Evolutionary conservation across 2,888 invertebrate species (phyloP), one percentile per base, ranked within the genome.

Genomic region (Acronicta leporina): DNA sequence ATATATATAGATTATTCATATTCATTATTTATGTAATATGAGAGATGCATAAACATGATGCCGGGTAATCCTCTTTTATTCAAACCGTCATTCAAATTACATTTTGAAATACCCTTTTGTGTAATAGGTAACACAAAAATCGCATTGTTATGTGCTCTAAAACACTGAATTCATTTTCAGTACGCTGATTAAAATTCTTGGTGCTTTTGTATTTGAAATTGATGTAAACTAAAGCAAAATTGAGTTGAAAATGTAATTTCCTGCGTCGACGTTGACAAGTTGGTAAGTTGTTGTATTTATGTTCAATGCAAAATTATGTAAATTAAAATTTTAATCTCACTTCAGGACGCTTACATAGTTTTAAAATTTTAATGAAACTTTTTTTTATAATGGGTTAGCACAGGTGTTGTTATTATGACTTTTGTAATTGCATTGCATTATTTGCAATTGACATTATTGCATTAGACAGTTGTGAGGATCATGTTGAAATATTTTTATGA

Each of bases 201-300:
- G n/a, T 38, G 5, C n/a, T 38, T 33, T 5, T 38, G 0, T 38
- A 35, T n/a, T 38, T n/a, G 6, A 38, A 38, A 38, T 38, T 38
- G n/a, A 38, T 38, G 38, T 38, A 38, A 38, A 38, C 0, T 38
- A 1, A n/a, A n/a, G 1, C 6, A 38, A 38, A 38, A n/a, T n/a
- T 38, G n/a, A n/a, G 38, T 38, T 38, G n/a, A 13, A 38, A 38
- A n/a, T 38, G 38, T 38, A 38, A 38, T 38, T 38, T 38, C n/a
- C 38, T 6, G n/a, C 7, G 38, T 38, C 38, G 38, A n/a, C n/a
- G 38, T 38, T 38, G 38, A 38, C n/a, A 38, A n/a, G 38, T 38
- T 38, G 38, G 6, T 38, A 38, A 38, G n/a, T 38, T n/a, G n/a
- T 38, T 38, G 5, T 38, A 38, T 38, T n/a, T n/a, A 38, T 1